Evolutionary conservation across 2,797 vertebrate genomes (phyloP), one percentile per base, ranked within the genome.

Genomic region (Micromesistius poutassou): DNA sequence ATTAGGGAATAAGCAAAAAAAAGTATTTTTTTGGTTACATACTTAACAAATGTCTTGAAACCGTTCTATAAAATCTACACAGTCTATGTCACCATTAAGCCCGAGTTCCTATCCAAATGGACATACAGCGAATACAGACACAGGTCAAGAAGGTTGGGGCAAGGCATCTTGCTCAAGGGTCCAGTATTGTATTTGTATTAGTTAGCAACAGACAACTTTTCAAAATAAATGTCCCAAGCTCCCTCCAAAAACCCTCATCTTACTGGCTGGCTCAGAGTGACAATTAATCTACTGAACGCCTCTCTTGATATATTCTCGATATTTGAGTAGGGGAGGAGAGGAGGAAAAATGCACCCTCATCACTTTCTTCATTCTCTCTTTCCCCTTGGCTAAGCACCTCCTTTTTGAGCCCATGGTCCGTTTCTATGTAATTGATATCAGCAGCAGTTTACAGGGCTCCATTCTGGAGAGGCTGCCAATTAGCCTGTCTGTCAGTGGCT

Each of bases 341-440:
- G 46, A 55, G 19, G 46, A 55, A 55, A 88, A 84, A 76, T 35
- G 79, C 84, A 55, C 35, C 76, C 76, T 78, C 77, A 55, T 76
- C 2, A 33, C 1, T 72, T 85, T 85, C 87, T 77, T 72, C 84
- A 83, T 88, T 77, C 46, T n/a, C 40, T 33, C 68, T 33, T 55
- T 36, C 19, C 76, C 46, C 50, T 74, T 84, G 30, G 7, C 81
- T 84, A 80, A 81, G 86, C 85, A 82, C 81, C 81, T 79, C 81
- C 84, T 84, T 62, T 42, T n/a, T 87, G 85, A 87, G 80, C 76
- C 75, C 74, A 74, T 77, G 88, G n/a, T 86, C 81, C 85, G 81
- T 78, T 84, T 31, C 0, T 46, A 66, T 80, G 79, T 82, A 88
- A 88, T 86, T 90, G 82, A 84, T 85, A 83, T 70, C 19, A 85